Percentiles rank a stretch among this genome's conserved stretches.
phyloP scores from a whole-genome alignment of 2,797 vertebrate species.

The Chelonia mydas region DNA sequence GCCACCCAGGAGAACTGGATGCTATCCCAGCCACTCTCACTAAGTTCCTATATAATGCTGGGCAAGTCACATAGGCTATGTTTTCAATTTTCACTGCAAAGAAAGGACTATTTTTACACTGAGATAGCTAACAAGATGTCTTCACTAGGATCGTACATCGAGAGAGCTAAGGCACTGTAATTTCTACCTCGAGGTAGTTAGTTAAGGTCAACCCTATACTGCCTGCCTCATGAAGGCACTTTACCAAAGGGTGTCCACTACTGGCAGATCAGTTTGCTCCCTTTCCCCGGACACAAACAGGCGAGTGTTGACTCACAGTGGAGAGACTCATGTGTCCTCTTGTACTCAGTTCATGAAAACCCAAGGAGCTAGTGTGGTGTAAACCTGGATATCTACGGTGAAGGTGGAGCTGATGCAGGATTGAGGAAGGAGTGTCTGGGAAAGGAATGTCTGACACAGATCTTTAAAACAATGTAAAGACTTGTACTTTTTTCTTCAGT shows the following conservation, averaged over 20 bases:
- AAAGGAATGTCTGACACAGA: neutral
- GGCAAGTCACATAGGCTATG: neutral
- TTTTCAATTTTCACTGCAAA: neutral
- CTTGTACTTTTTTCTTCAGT: neutral
- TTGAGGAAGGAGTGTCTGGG: neutral
- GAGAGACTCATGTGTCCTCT: neutral
- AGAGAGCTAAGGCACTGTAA: neutral
- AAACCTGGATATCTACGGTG: neutral
- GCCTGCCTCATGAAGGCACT: neutral
- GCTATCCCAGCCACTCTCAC: neutral
- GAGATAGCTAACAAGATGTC: neutral
- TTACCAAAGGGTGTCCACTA: neutral
- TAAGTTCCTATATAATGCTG: neutral
- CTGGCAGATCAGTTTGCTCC: constrained; percentile 39
- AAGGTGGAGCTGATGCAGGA: neutral
- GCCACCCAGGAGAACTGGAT: neutral
- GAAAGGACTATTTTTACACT: neutral
- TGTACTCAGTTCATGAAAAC: neutral
- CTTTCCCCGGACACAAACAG: constrained; percentile 25
- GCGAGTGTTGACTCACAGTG: constrained; percentile 18
- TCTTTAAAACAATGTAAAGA: neutral
- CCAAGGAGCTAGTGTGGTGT: neutral
- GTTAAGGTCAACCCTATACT: neutral
- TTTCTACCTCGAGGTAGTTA: constrained; percentile 5
- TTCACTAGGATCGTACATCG: neutral